phyloP scores from a whole-genome alignment of 2,888 invertebrate genomes.

The Ctena decussata region DNA sequence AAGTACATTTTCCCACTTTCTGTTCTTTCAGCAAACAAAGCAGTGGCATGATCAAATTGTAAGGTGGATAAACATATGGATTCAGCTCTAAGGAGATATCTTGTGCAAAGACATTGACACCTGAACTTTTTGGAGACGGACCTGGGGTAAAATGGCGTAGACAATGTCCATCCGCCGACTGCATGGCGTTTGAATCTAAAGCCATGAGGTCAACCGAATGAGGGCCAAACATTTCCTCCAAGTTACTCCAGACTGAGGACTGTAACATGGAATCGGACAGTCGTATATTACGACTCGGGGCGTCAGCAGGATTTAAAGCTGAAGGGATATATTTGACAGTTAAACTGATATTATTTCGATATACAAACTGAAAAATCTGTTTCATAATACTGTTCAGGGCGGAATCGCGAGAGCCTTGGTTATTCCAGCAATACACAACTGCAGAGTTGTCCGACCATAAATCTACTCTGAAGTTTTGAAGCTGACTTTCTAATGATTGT shows the following conservation, averaged over 20 bases:
- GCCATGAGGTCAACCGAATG: slow-evolving; percentile 57
- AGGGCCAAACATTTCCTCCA: slow-evolving; percentile 35
- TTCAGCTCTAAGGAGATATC: slow-evolving; percentile 35
- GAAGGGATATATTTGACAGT: slow-evolving; percentile 9
- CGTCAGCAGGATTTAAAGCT: slow-evolving; percentile 17
- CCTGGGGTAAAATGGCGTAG: slow-evolving; percentile 40
- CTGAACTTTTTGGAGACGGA: slow-evolving; percentile 22
- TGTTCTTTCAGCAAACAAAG: slow-evolving; percentile 22
- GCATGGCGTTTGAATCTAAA: slow-evolving; percentile 49
- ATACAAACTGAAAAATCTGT: slow-evolving; percentile 2
- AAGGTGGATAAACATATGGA: slow-evolving; percentile 54
- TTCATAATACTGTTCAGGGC: slow-evolving; percentile 25
- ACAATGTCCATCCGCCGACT: neutral
- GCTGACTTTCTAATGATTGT: neutral
- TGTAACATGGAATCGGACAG: neutral
- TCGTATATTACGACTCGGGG: neutral
- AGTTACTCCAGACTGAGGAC: slow-evolving; percentile 13
- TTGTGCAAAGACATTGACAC: slow-evolving; percentile 51
- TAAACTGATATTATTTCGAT: neutral
- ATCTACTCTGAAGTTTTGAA: slow-evolving; percentile 29
- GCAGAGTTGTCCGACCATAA: slow-evolving; percentile 37
- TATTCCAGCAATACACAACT: slow-evolving; percentile 31
- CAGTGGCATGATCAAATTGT: slow-evolving; percentile 27
- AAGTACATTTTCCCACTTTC: slow-evolving; percentile 17
- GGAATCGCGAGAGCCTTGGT: slow-evolving; percentile 24